Conservation (phyloP, 2,888 invertebrate genomes). For the Charanyca ferruginea region DNA sequence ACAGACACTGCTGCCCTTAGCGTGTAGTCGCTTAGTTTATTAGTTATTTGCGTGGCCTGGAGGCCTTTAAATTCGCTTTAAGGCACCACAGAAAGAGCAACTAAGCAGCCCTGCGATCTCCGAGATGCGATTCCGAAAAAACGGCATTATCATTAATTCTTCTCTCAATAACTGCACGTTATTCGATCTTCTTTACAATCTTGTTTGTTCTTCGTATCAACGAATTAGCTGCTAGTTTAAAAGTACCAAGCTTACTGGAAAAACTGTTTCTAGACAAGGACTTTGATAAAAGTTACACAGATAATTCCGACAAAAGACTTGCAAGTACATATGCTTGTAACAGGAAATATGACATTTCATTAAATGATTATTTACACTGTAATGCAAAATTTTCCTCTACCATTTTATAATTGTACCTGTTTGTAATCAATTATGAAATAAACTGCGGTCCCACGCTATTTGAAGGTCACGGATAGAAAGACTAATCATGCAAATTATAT, state of each 20-base stretch:
- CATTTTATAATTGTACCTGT: slow-evolving; percentile 6
- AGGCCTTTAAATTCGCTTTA: too few relatives aligned
- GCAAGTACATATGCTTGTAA: too few relatives aligned
- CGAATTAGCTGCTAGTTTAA: not conserved
- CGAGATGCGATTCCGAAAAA: too few relatives aligned
- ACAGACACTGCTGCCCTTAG: too few relatives aligned
- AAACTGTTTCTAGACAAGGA: not conserved
- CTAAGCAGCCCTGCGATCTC: too few relatives aligned
- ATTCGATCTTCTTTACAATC: not conserved
- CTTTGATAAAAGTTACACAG: not conserved
- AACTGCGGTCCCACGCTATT: slow-evolving; percentile 19
- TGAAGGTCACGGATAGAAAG: slow-evolving; percentile 43
- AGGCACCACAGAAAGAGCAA: too few relatives aligned
- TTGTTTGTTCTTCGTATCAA: not conserved
- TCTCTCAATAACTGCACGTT: not conserved
- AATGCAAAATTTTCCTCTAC: slow-evolving; percentile 6
- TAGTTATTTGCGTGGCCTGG: too few relatives aligned
- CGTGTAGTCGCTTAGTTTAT: too few relatives aligned
- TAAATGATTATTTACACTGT: not conserved
- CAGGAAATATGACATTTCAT: not conserved
- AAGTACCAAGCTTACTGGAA: too few relatives aligned
- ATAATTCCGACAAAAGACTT: too few relatives aligned
- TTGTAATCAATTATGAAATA: slow-evolving; percentile 15
- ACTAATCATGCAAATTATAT: slow-evolving; percentile 45
- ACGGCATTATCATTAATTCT: too few relatives aligned